phyloP scores from a whole-genome alignment of 1,140 invertebrate species.

The Psilanteris sp. region DNA sequence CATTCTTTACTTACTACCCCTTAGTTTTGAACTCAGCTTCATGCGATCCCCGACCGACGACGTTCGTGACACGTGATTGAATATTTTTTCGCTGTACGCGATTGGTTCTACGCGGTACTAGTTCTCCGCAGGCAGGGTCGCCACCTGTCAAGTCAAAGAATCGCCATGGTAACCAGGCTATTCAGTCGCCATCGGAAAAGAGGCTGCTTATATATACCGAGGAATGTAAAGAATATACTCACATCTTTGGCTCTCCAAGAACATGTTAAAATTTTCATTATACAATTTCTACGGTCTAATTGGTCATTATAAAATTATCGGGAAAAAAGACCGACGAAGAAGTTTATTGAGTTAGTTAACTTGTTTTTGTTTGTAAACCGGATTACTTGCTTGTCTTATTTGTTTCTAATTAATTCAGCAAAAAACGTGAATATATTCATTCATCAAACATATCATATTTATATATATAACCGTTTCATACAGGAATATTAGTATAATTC shows the following conservation, averaged over 20 bases:
- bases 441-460: no score
- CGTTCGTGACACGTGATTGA: slow-evolving; percentile 79
- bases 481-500: no score
- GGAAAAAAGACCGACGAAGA: neutral
- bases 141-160: slow-evolving; percentile 79
- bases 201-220: slow-evolving; percentile 33
- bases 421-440: no score
- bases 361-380: neutral
- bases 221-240: slow-evolving; percentile 21
- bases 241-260: slow-evolving; percentile 8
- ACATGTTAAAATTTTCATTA: slow-evolving; percentile 25
- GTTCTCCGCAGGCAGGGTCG: slow-evolving; percentile 68
- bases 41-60: slow-evolving; percentile 58
- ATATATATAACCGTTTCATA: no score
- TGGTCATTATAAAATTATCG: slow-evolving; percentile 30
- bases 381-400: no score
- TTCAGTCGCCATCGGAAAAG: slow-evolving; percentile 65
- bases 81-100: slow-evolving; percentile 79
- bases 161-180: slow-evolving; percentile 76
- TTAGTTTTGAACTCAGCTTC: slow-evolving; percentile 47
- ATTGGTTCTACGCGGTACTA: slow-evolving; percentile 75
- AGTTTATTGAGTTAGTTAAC: neutral
- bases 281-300: slow-evolving; percentile 23
- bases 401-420: no score
- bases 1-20: slow-evolving; percentile 61